These are phyloP conservation scores for Phaenicophaeus curvirostris DNA, from an alignment of 2,797 vertebrate genomes.

Conservation along the genomic window DNA sequence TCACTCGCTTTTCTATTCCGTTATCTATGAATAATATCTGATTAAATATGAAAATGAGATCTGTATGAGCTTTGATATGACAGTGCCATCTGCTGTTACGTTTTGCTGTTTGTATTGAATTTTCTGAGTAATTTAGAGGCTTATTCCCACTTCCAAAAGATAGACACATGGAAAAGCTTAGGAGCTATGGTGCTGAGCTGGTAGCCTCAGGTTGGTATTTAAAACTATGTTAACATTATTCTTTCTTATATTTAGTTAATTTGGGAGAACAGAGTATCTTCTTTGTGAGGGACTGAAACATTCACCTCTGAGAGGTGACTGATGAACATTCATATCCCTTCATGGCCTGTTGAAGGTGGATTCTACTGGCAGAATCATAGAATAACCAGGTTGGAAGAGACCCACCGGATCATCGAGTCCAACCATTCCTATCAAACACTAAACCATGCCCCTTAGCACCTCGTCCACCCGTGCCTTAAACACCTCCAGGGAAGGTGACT, in stretches of 20 bases:
- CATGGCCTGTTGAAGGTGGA: not conserved
- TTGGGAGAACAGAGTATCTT: not conserved
- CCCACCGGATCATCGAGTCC: no score
- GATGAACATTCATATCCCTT: not conserved
- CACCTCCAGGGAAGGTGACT: no score
- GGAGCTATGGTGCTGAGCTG: not conserved
- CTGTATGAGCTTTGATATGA: not conserved
- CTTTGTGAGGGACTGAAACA: not conserved
- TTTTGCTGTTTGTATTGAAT: not conserved
- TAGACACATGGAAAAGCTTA: not conserved
- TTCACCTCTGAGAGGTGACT: not conserved
- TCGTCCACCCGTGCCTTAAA: no score
- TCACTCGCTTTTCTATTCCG: not conserved
- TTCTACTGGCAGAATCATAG: not conserved
- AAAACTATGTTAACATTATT: not conserved
- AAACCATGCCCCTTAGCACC: no score
- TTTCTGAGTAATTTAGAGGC: not conserved
- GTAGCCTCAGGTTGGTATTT: not conserved
- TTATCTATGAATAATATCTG: not conserved
- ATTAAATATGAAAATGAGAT: not conserved
- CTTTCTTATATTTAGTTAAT: not conserved
- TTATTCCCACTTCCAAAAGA: not conserved
- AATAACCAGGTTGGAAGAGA: no score
- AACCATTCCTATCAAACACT: no score
- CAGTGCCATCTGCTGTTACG: conserved; percentile 52